phyloP scores from a whole-genome alignment of 2,797 vertebrate genomes.

The Anguilla marmorata region DNA sequence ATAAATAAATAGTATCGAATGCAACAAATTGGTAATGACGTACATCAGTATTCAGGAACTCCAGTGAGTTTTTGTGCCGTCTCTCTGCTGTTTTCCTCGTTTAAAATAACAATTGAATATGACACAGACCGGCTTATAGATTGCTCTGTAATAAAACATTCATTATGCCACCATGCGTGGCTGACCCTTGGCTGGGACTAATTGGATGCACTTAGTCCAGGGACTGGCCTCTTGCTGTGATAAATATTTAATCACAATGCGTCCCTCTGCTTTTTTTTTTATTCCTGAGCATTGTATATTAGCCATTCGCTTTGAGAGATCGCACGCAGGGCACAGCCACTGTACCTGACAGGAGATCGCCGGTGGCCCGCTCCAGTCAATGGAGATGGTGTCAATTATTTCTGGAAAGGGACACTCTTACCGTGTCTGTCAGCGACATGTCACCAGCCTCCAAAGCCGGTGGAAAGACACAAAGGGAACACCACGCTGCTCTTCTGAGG shows the following conservation, averaged over 20 bases:
- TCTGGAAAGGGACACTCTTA: not conserved
- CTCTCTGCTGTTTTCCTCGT: not conserved
- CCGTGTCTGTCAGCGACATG: slow-evolving; percentile 4
- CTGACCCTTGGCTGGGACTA: slow-evolving; percentile 45
- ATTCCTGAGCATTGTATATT: not conserved
- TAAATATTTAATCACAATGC: slow-evolving; percentile 35
- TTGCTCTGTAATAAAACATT: slow-evolving; percentile 51
- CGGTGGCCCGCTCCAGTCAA: not conserved
- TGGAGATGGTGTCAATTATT: slow-evolving; percentile 12
- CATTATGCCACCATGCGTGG: slow-evolving; percentile 45
- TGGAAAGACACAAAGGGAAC: slow-evolving; percentile 13
- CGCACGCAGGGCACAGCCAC: not conserved
- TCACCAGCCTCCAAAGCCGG: slow-evolving; percentile 8
- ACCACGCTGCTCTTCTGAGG: not conserved
- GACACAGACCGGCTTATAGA: slow-evolving; percentile 44
- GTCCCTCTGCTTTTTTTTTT: not conserved
- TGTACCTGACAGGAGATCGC: slow-evolving; percentile 5
- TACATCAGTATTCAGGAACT: not conserved
- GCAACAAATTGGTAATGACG: not conserved
- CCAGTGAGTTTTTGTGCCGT: not conserved
- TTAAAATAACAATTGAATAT: slow-evolving; percentile 35
- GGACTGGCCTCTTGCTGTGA: slow-evolving; percentile 32
- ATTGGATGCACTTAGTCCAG: slow-evolving; percentile 51
- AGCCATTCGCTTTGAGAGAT: slow-evolving; percentile 31
- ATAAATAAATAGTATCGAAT: not conserved